Evolutionary conservation across 2,888 invertebrate genomes (phyloP).

Genomic region (Dolichopus griseipennis): DNA sequence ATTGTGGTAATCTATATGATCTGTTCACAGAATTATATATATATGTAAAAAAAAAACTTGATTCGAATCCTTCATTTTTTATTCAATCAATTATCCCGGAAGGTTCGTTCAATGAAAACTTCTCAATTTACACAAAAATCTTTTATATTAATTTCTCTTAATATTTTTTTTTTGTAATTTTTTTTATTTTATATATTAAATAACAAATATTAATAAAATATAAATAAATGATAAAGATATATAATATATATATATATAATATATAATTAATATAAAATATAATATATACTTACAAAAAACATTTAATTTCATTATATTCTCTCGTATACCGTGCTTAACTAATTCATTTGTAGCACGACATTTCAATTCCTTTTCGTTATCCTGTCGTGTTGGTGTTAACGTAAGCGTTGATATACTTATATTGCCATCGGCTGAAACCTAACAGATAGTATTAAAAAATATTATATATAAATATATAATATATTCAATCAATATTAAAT

Average conservation of each 20-base stretch:
- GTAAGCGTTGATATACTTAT: constrained; percentile 67
- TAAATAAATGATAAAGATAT: not conserved
- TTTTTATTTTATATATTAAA: too few species aligned
- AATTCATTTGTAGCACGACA: constrained; percentile 73
- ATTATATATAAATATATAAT: constrained; percentile 10
- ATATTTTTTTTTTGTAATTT: too few species aligned
- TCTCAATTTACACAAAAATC: too few species aligned
- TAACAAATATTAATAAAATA: too few species aligned
- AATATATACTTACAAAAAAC: constrained; percentile 69
- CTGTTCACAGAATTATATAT: too few species aligned
- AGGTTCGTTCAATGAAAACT: too few species aligned
- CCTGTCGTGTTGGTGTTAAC: constrained; percentile 65
- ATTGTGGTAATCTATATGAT: too few species aligned
- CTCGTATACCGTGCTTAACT: constrained; percentile 61
- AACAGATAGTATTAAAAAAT: constrained; percentile 21
- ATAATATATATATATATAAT: not conserved
- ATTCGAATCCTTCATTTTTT: too few species aligned
- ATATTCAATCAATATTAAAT: not conserved
- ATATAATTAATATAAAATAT: not conserved
- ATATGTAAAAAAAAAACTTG: too few species aligned
- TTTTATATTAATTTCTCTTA: too few species aligned
- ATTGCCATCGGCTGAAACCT: constrained; percentile 75
- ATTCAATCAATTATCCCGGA: too few species aligned
- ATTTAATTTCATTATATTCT: constrained; percentile 72
- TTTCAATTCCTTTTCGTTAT: constrained; percentile 68